Conservation (phyloP, 2,113 vertebrate genomes). For the Phyllostomus discolor region DNA sequence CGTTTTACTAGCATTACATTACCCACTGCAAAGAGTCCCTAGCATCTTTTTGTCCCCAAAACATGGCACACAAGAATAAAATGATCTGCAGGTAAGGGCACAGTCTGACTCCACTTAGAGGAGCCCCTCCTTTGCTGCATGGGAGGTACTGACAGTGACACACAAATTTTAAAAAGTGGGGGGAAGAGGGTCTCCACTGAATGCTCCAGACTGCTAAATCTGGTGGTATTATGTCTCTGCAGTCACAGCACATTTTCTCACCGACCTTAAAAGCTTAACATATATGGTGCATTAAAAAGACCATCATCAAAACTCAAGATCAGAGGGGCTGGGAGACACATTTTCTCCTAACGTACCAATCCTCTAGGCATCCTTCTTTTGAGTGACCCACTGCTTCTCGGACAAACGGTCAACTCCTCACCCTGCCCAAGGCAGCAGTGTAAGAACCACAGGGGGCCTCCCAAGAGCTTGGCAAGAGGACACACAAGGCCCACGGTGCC, state of each 20-base stretch:
- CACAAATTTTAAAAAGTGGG: neutral
- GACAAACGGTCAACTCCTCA: neutral
- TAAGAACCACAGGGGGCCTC: neutral
- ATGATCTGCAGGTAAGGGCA: conserved; percentile 36
- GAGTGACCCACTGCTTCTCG: neutral
- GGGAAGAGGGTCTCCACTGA: neutral
- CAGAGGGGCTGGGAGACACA: neutral
- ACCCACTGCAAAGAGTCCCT: neutral
- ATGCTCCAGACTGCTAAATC: neutral
- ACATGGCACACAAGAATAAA: conserved; percentile 36
- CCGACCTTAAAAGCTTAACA: neutral
- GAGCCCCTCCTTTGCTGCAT: neutral
- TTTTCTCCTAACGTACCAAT: neutral
- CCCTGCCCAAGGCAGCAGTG: neutral
- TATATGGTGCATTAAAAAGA: neutral
- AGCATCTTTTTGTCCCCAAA: neutral
- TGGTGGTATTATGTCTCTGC: neutral
- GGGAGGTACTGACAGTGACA: neutral
- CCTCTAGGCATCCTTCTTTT: neutral
- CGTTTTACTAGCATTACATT: conserved; percentile 50
- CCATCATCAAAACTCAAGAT: neutral
- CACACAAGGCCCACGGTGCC: neutral
- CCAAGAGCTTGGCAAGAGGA: neutral
- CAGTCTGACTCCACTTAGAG: neutral
- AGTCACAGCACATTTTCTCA: neutral